These are phyloP conservation scores for Lasioglossum lativentre DNA, from an alignment of 2,888 invertebrate species.

Conservation along the genomic window DNA sequence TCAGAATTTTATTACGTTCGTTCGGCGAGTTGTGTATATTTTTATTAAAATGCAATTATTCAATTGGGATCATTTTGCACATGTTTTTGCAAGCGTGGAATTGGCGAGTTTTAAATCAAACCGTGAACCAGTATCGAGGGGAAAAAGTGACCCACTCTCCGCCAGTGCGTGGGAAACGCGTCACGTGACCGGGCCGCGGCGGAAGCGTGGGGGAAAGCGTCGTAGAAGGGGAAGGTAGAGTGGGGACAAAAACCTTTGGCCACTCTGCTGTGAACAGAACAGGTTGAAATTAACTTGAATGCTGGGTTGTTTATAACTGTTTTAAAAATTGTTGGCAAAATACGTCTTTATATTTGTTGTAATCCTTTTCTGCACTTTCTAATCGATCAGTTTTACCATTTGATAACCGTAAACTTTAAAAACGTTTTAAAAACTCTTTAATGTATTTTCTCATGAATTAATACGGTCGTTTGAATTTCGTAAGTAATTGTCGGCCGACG, in stretches of 20 bases:
- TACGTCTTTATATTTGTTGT: no score
- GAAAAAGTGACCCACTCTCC: no score
- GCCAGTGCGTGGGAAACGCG: no score
- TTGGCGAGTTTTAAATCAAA: background rate
- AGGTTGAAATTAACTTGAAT: background rate
- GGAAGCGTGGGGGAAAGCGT: no score
- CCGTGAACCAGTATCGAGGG: background rate
- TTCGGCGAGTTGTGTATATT: background rate
- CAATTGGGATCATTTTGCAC: background rate
- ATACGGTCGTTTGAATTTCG: conserved; percentile 12
- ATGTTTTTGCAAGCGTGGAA: background rate
- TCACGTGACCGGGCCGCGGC: no score
- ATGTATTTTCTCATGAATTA: background rate
- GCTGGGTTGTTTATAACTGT: no score
- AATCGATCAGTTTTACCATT: no score
- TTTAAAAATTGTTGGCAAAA: background rate
- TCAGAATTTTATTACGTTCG: background rate
- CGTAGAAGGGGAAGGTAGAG: no score
- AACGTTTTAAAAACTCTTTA: no score
- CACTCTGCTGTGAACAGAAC: background rate
- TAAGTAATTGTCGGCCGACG: background rate
- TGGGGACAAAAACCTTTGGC: no score
- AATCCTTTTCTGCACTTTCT: no score
- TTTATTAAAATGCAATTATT: background rate
- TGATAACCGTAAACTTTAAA: background rate